These are phyloP conservation scores for Axis porcinus DNA, from an alignment of 2,113 vertebrate species.

Conservation along the genomic window DNA sequence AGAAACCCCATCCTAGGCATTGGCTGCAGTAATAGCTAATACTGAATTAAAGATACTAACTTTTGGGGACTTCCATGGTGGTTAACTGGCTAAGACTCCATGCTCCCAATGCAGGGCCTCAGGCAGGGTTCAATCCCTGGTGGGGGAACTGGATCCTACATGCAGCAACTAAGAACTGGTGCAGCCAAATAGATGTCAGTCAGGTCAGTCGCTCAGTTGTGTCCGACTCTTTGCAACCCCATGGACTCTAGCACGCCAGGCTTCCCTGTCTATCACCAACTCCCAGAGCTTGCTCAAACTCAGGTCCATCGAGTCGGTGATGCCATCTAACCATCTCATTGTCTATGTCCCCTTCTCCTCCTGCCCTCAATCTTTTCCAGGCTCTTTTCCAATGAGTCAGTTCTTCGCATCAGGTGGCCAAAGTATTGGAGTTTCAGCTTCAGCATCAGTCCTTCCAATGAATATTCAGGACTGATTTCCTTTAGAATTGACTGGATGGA, in stretches of 20 bases:
- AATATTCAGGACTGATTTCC: background rate
- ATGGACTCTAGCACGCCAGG: background rate
- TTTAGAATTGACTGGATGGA: background rate
- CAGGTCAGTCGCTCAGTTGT: background rate
- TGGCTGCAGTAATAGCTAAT: background rate
- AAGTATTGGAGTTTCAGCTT: background rate
- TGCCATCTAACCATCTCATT: background rate
- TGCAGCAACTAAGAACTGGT: background rate
- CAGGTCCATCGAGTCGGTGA: background rate
- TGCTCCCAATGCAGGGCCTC: background rate
- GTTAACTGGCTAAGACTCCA: background rate
- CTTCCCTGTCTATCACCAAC: background rate
- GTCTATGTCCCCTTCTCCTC: background rate
- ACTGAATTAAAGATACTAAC: background rate
- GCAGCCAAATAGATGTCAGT: background rate
- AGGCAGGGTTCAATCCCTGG: background rate
- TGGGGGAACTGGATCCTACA: background rate
- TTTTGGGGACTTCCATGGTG: background rate
- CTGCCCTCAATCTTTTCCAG: background rate
- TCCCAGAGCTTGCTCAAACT: background rate
- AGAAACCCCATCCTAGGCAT: background rate
- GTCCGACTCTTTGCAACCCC: background rate
- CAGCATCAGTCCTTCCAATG: background rate
- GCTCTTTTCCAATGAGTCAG: background rate
- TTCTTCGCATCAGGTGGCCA: background rate